phyloP scores from a whole-genome alignment of 2,113 vertebrate species.

The Todiramphus chloris region DNA sequence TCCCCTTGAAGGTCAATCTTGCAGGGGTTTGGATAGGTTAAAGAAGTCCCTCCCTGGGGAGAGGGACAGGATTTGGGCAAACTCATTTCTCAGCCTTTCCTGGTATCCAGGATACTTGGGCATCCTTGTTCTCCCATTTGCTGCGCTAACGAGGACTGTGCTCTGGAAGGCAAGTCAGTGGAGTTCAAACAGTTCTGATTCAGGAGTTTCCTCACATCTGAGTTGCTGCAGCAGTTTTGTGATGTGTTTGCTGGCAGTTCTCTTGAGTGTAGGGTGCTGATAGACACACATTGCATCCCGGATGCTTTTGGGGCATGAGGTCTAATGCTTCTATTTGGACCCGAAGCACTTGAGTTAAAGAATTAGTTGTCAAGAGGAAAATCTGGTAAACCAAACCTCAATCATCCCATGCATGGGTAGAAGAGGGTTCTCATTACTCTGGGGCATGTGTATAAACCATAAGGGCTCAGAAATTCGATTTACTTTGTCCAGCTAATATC shows the following conservation, averaged over 20 bases:
- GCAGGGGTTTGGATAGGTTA: not conserved
- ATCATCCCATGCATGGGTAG: not conserved
- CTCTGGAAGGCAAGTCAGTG: not conserved
- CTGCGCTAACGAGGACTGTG: not conserved
- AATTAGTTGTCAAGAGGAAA: not conserved
- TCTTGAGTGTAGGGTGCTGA: accelerated
- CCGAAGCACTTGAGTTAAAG: not conserved
- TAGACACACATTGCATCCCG: not conserved
- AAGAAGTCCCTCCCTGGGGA: not conserved
- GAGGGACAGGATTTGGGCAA: not conserved
- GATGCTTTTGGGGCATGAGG: not conserved
- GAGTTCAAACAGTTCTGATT: not conserved
- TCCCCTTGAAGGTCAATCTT: not conserved
- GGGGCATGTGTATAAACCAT: not conserved
- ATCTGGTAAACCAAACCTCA: not conserved
- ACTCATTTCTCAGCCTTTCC: not conserved
- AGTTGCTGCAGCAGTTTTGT: not conserved
- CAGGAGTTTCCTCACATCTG: not conserved
- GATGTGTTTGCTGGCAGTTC: not conserved
- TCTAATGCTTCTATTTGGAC: not conserved
- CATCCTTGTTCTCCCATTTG: not conserved
- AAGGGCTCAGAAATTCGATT: not conserved
- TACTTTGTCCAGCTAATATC: not conserved
- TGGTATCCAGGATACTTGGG: too few relatives aligned
- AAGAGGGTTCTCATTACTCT: not conserved